phyloP scores from a whole-genome alignment of 2,113 vertebrate species.

The Laterallus jamaicensis region DNA sequence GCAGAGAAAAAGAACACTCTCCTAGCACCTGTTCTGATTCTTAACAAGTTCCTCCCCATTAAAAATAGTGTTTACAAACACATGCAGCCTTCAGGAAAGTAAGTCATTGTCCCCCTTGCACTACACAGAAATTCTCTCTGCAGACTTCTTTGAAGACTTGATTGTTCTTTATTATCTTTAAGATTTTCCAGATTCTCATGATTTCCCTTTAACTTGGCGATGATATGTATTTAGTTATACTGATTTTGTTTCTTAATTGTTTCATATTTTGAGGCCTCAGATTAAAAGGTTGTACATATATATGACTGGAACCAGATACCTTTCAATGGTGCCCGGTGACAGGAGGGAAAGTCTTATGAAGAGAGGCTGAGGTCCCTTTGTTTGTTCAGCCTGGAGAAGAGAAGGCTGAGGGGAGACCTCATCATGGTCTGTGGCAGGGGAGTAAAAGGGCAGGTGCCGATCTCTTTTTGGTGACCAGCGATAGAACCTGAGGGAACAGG shows the following conservation, averaged over 20 bases:
- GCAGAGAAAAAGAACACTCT: neutral
- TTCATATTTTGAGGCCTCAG: neutral
- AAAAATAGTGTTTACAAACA: neutral
- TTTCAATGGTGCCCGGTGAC: too few species aligned
- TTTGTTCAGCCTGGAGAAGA: too few species aligned
- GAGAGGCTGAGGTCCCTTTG: too few species aligned
- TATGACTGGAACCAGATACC: neutral
- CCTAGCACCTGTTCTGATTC: neutral
- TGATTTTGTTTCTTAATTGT: neutral
- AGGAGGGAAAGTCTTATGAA: too few species aligned
- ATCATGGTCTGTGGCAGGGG: too few species aligned
- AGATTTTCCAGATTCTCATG: neutral
- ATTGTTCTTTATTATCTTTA: neutral
- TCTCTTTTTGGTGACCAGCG: too few species aligned
- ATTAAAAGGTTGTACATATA: neutral
- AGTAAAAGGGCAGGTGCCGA: too few species aligned
- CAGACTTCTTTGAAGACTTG: neutral
- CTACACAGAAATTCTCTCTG: neutral
- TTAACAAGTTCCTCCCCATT: neutral
- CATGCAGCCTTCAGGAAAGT: neutral
- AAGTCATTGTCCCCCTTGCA: neutral
- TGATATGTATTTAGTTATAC: neutral
- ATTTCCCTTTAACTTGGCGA: neutral
- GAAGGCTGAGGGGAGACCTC: too few species aligned
- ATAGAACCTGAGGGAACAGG: too few species aligned